These are phyloP conservation scores for Panzeria rudis DNA, from an alignment of 2,888 invertebrate species.

Conservation along the genomic window DNA sequence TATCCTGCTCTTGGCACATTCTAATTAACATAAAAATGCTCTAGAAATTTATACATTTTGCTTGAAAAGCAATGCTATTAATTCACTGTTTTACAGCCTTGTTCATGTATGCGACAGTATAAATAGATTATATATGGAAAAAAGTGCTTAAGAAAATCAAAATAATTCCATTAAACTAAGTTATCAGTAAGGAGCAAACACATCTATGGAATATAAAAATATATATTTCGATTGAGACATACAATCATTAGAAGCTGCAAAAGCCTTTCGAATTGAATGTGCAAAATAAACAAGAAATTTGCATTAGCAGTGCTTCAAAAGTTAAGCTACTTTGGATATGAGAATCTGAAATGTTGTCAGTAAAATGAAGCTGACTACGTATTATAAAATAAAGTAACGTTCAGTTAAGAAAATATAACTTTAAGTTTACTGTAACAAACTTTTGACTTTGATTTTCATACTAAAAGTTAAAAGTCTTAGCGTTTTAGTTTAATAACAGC, in stretches of 20 bases:
- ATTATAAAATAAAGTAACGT: background rate
- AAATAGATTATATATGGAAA: background rate
- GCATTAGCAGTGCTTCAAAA: background rate
- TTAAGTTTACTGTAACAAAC: background rate
- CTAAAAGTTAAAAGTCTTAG: background rate
- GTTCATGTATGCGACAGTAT: background rate
- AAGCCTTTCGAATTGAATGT: background rate
- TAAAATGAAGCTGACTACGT: background rate
- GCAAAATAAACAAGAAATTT: background rate
- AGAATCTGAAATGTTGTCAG: background rate
- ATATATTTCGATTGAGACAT: background rate
- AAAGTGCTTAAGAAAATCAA: conserved; percentile 38
- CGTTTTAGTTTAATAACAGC: background rate
- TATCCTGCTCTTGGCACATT: too few species aligned
- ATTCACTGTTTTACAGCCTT: background rate
- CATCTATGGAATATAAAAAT: background rate
- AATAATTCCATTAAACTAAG: conserved; percentile 42
- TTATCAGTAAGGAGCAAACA: conserved; percentile 1
- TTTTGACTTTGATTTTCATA: background rate
- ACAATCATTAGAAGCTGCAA: background rate
- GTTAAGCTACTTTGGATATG: background rate
- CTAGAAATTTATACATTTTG: too few species aligned
- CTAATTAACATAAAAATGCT: too few species aligned
- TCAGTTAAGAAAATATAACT: background rate
- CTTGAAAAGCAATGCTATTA: too few species aligned